Evolutionary conservation across 1,140 invertebrate species (phyloP).

Genomic region (Galleria mellonella): DNA sequence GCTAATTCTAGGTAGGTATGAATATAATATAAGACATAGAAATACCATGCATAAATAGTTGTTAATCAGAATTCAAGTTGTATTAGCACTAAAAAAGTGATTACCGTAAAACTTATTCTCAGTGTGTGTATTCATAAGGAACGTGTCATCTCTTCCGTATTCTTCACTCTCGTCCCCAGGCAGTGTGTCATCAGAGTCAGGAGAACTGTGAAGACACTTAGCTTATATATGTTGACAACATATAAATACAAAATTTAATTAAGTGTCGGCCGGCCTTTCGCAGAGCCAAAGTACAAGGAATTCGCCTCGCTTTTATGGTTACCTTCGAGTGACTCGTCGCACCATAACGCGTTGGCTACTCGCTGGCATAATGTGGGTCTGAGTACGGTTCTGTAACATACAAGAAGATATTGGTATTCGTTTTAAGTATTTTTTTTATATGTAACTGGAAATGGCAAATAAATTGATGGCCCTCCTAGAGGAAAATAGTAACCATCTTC

Average conservation of each 20-base stretch:
- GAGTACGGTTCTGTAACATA: conserved; percentile 26
- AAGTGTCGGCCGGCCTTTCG: conserved; percentile 45
- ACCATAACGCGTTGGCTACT: conserved; percentile 76
- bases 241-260: conserved; percentile 1
- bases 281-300: conserved; percentile 11
- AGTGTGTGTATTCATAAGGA: conserved; percentile 87
- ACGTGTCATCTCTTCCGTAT: conserved; percentile 86
- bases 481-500: no score
- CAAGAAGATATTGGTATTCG: no score
- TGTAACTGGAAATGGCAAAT: no score
- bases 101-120: conserved; percentile 91
- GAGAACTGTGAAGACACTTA: conserved; percentile 77
- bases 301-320: conserved; percentile 32
- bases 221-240: conserved; percentile 18
- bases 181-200: conserved; percentile 88
- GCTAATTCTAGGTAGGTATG: no score
- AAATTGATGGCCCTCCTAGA: no score
- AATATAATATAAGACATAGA: no score
- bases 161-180: conserved; percentile 86
- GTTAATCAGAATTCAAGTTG: no score
- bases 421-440: no score
- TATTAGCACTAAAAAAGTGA: no score
- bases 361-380: conserved; percentile 34
- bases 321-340: conserved; percentile 81
- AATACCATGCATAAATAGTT: no score